A percentile compares a stretch with the other conserved stretches of the same genome.
These are phyloP conservation scores for Myrmecobius fasciatus DNA, from an alignment of 2,113 vertebrate species.

Conservation along the genomic window DNA sequence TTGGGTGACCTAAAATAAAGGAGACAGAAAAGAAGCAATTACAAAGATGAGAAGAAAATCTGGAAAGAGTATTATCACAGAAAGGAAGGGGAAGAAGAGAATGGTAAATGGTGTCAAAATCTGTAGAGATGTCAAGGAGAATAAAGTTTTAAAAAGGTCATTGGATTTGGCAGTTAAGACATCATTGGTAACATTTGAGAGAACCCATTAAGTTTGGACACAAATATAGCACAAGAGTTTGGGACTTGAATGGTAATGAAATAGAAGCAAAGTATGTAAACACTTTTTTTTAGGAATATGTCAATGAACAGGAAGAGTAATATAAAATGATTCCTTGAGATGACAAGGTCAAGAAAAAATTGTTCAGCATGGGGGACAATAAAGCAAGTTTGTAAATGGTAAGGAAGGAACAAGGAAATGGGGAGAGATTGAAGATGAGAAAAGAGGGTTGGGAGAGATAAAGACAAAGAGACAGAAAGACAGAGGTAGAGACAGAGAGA, in stretches of 20 bases:
- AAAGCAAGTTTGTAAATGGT: neutral
- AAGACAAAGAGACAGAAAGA: neutral
- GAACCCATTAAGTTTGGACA: neutral
- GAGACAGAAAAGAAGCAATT: neutral
- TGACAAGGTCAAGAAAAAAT: neutral
- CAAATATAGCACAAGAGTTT: neutral
- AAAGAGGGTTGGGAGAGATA: neutral
- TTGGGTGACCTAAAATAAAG: neutral
- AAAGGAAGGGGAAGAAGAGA: neutral
- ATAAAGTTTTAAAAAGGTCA: neutral
- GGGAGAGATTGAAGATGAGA: neutral
- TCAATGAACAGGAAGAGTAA: neutral
- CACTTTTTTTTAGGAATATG: neutral
- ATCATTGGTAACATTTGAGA: neutral
- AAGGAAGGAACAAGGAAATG: neutral
- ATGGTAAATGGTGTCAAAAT: neutral
- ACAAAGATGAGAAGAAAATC: neutral
- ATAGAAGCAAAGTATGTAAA: neutral
- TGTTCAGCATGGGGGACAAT: neutral
- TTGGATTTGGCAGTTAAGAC: neutral
- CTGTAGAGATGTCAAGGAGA: neutral
- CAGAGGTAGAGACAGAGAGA: neutral
- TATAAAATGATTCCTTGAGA: neutral
- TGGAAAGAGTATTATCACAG: neutral
- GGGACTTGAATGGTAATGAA: neutral